phyloP scores from a whole-genome alignment of 2,113 vertebrate genomes.

The Ahaetulla prasina region DNA sequence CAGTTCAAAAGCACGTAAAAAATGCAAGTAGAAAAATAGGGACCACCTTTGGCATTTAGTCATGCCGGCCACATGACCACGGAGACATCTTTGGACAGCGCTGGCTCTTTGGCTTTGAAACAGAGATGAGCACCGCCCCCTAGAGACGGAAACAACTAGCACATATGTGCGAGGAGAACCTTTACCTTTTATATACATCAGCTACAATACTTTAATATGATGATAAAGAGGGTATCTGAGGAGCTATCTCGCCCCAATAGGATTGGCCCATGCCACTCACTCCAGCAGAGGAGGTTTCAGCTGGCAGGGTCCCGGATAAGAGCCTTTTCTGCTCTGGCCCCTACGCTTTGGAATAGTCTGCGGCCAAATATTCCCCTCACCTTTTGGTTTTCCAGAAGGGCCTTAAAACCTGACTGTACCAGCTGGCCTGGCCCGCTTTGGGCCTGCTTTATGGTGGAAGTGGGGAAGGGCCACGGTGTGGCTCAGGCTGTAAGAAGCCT shows the following conservation, averaged over 20 bases:
- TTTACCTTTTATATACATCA: background rate
- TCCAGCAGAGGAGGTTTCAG: background rate
- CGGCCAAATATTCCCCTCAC: background rate
- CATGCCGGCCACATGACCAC: too few relatives aligned
- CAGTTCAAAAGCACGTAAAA: too few relatives aligned
- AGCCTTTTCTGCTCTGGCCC: background rate
- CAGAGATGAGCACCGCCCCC: too few relatives aligned
- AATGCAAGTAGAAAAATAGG: too few relatives aligned
- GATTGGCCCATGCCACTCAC: background rate
- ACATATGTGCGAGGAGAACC: too few relatives aligned
- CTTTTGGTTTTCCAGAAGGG: background rate
- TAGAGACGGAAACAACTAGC: too few relatives aligned
- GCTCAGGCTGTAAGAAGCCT: too few relatives aligned
- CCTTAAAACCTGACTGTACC: background rate
- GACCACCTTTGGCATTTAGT: too few relatives aligned
- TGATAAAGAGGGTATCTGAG: background rate
- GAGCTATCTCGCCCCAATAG: background rate
- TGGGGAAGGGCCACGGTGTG: too few relatives aligned
- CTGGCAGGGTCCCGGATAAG: background rate
- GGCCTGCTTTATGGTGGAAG: background rate
- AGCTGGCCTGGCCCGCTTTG: background rate
- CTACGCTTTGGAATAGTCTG: background rate
- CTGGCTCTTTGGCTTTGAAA: too few relatives aligned
- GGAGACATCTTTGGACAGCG: too few relatives aligned
- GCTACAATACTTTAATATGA: background rate